Base-by-base conservation (phyloP, 2,113 vertebrate genomes). In the Galeopterus variegatus region DNA sequence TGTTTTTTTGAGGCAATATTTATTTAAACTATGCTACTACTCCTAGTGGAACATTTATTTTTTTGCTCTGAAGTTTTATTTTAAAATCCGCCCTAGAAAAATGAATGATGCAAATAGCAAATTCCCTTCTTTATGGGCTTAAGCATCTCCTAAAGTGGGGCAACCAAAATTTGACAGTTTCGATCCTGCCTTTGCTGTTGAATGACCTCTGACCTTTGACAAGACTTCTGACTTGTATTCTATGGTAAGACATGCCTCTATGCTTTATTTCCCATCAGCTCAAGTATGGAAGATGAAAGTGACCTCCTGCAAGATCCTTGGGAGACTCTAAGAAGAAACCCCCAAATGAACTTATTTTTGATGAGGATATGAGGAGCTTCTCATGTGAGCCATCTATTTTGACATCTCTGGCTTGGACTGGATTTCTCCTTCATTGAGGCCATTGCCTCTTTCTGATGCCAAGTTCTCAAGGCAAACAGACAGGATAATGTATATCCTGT, bases 41-140 rank as follows among this genome's bases (percentile, higher is more conserved):
- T 89, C 75, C 62, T 92, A 89, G 70, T 73, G 33, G 28, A 86
- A 56, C 26, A 54, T 56, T 73, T 45, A 17, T 92, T 84, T 73
- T 75, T 95, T 90, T 52, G 26, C 84, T 58, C 21, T 83, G 17
- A 93, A 91, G 54, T 92, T 96, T 88, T 73, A 86, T 96, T 97
- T 97, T 93, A 91, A 95, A 96, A 56, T 6, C 50, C 89, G 36
- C 52, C 45, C 73, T 92, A 92, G 67, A 82, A 83, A 93, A 89
- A 58, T 17, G 90, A 93, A 79, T 79, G 67, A 45, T n/a, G 77
- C 7, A 77, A 81, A 24, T 50, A 50, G 50, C 9, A 92, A 89
- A 69, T 70, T 58, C 52, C 11, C 17, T 19, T 67, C 15, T 75
- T 94, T 8, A 7, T 69, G 64, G 31, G 10, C 26, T 85, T 92